Evolutionary conservation across 2,797 vertebrate species (phyloP).

Genomic region (Hoplostethus mediterraneus): DNA sequence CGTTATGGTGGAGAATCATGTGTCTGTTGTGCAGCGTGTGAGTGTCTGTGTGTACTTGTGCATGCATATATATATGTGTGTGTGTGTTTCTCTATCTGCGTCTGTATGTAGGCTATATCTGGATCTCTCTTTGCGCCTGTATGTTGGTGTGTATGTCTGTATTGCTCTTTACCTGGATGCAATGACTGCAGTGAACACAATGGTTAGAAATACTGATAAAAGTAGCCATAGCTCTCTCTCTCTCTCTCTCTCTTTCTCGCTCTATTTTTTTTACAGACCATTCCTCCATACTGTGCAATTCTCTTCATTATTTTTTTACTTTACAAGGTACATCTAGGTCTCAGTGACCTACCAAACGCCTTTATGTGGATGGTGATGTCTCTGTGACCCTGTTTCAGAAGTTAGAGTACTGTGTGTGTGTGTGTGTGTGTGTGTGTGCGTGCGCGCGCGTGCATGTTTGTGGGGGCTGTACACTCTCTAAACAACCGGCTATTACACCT

Average conservation of each 20-base stretch:
- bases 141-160: too few species aligned
- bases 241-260: neutral
- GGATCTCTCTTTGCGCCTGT: too few species aligned
- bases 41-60: too few species aligned
- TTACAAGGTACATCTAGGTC: slow-evolving; percentile 10
- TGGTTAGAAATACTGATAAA: too few species aligned
- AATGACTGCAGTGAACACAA: too few species aligned
- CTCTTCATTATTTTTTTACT: neutral
- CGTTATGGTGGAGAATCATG: too few species aligned
- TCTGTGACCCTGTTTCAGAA: slow-evolving; percentile 7
- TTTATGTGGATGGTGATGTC: neutral
- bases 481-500: slow-evolving; percentile 21
- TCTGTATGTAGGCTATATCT: too few species aligned
- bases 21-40: too few species aligned
- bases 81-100: too few species aligned
- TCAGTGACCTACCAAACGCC: neutral
- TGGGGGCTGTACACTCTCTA: slow-evolving; percentile 7
- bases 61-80: too few species aligned
- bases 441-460: neutral
- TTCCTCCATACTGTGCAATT: neutral
- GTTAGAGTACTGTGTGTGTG: neutral
- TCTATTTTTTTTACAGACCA: neutral
- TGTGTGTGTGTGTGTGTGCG: neutral
- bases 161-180: too few species aligned
- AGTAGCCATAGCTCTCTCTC: too few species aligned